Conservation (phyloP, 2,797 vertebrate species). For the Holocentrus rufus region DNA sequence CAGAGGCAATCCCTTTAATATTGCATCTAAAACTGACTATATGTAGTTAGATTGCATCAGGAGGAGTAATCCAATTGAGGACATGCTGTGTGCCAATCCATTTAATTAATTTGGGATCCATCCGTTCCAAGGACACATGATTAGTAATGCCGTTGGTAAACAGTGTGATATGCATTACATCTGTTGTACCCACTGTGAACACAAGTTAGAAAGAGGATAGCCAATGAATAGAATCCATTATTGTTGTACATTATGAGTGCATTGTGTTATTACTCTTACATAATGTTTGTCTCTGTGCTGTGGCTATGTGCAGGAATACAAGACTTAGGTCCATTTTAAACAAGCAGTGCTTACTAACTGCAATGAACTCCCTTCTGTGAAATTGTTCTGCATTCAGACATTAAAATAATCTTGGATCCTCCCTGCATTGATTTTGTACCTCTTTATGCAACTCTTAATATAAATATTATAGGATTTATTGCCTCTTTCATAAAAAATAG, state of each 20-base stretch:
- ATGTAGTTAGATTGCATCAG: conserved; percentile 64
- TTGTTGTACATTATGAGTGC: too few relatives aligned
- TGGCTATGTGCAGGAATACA: too few relatives aligned
- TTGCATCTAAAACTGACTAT: conserved; percentile 35
- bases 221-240: too few relatives aligned
- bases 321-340: too few relatives aligned
- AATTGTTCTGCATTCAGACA: background rate
- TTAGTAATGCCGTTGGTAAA: conserved; percentile 67
- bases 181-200: background rate
- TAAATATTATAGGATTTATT: too few relatives aligned
- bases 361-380: background rate
- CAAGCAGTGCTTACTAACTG: too few relatives aligned
- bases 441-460: too few relatives aligned
- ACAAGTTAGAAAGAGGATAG: background rate
- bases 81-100: conserved; percentile 62
- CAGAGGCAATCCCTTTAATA: conserved; percentile 7
- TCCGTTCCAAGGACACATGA: conserved; percentile 72
- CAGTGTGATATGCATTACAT: conserved; percentile 11
- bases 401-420: background rate
- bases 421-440: too few relatives aligned
- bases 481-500: too few relatives aligned
- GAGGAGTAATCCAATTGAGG: conserved; percentile 68
- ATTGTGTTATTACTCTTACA: too few relatives aligned
- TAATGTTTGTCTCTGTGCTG: too few relatives aligned
- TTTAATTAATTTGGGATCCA: conserved; percentile 72